phyloP scores from a whole-genome alignment of 2,888 invertebrate species.

The Lasioglossum oenotherae region DNA sequence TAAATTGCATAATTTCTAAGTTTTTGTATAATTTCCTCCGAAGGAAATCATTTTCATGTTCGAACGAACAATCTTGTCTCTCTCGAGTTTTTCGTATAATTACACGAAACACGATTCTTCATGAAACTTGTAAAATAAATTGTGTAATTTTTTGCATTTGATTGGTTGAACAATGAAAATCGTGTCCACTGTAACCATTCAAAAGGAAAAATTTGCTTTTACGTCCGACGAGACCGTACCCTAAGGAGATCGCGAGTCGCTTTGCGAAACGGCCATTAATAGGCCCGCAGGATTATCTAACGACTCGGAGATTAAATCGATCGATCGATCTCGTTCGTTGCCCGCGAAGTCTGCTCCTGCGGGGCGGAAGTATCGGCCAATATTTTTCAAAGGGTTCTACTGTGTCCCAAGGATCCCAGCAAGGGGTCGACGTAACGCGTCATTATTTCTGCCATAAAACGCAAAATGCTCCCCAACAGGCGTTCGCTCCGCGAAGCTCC shows the following conservation, averaged over 20 bases:
- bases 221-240: neutral
- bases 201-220: neutral
- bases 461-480: constrained; percentile 12
- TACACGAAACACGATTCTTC: neutral
- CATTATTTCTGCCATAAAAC: constrained; percentile 46
- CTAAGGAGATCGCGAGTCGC: neutral
- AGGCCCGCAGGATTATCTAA: neutral
- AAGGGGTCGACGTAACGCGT: constrained; percentile 3
- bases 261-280: neutral
- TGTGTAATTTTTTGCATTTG: no score
- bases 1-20: no score
- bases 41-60: no score
- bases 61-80: no score
- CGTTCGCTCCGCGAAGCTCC: constrained; percentile 39
- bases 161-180: no score
- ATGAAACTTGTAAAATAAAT: no score
- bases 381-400: neutral
- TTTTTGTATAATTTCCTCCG: no score
- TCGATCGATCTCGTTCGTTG: neutral
- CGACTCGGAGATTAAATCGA: neutral
- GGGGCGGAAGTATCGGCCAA: neutral
- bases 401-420: neutral
- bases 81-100: no score
- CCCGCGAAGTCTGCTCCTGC: neutral
- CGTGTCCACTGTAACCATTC: no score